Base-by-base conservation (phyloP, 2,888 invertebrate genomes). In the Ormyrus rosae region DNA sequence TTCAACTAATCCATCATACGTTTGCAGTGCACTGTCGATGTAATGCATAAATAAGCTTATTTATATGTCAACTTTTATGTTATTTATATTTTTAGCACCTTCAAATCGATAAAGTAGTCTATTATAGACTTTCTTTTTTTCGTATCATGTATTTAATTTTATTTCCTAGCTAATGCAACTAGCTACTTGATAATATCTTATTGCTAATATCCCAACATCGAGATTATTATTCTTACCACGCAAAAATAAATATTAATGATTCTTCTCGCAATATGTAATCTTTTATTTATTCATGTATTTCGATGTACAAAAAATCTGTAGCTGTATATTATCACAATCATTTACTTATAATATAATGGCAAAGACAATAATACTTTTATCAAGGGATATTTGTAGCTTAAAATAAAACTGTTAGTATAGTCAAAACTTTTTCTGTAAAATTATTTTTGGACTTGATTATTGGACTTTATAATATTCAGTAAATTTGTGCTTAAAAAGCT, bases 291-390 rank as follows among this genome's bases (percentile, higher is more conserved):
- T 56, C 19, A 64, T 74, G 10, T 70, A 68, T 50, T 78, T 79
- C 63, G 34, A 55, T 68, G 67, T 76, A 80, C 76, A 72, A 76
- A 76, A 80, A 80, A 80, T 72, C 67, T 76, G 76, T 80, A 80
- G 71, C 76, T 72, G 80, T 76, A 80, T 76, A 72, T 80, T 80
- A 80, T 80, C 80, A 80, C 80, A 76, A 80, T 72, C 34, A 67
- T 76, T 70, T 65, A 67, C 70, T 80, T 58, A 75, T 69, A 34
- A 34, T 34, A 78, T 34, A 69, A 74, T 74, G 69, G 68, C 61
- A 78, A 78, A 73, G 73, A 73, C 34, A 78, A 9, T 72, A 61
- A 60, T 45, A 67, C 50, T 78, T 70, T 80, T 71, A 65, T 50
- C 51, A 74, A 65, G 61, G n/a, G 71, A 48, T 65, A 55, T 8